Percentiles rank a stretch among this genome's conserved stretches.
These are phyloP conservation scores for Hypotaenidia okinawae DNA, from an alignment of 2,797 vertebrate genomes.

Conservation along the genomic window DNA sequence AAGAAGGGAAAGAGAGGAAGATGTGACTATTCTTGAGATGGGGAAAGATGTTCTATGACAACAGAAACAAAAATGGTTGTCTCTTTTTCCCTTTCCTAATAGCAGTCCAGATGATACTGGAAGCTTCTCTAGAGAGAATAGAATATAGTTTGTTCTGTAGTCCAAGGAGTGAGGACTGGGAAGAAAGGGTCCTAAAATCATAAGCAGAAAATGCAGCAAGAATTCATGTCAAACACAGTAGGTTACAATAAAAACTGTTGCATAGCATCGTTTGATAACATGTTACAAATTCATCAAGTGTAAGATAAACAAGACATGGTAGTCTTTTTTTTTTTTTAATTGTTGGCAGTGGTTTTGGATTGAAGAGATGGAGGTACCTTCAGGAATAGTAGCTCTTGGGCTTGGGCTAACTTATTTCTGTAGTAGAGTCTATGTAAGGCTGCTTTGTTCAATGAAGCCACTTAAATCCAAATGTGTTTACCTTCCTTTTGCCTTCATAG, in stretches of 20 bases:
- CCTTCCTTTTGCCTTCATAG: background rate
- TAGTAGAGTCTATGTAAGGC: background rate
- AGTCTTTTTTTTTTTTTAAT: background rate
- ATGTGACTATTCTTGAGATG: background rate
- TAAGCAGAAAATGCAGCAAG: background rate
- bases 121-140: background rate
- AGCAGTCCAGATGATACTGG: background rate
- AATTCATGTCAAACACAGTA: background rate
- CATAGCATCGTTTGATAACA: background rate
- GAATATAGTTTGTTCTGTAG: background rate
- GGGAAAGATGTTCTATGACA: background rate
- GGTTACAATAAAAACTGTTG: background rate
- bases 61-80: background rate
- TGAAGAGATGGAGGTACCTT: background rate
- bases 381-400: background rate
- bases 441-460: background rate
- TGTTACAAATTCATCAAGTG: background rate
- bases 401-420: background rate
- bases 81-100: background rate
- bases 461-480: background rate
- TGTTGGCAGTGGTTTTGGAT: background rate
- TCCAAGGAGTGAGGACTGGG: accelerated
- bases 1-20: background rate
- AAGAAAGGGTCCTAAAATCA: background rate
- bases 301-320: background rate